Conservation (phyloP, 2,888 invertebrate genomes). For the Calameuta pallipes region DNA sequence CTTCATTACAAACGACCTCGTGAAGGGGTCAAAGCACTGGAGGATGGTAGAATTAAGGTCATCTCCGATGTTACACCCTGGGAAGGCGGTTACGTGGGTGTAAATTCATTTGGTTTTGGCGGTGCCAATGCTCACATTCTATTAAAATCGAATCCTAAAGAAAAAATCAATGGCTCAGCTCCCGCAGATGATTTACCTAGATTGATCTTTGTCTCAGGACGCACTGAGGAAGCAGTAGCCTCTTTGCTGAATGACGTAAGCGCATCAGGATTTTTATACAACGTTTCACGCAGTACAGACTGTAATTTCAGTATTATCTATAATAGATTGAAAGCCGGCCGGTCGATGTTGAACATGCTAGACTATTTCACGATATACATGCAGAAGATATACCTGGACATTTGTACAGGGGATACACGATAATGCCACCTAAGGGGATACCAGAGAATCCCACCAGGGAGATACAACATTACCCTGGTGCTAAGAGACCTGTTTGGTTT, state of each 20-base stretch:
- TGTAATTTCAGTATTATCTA: slow-evolving; percentile 3
- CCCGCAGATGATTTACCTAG: slow-evolving; percentile 78
- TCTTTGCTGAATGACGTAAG: slow-evolving; percentile 73
- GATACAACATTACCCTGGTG: slow-evolving; percentile 73
- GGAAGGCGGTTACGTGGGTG: slow-evolving; percentile 78
- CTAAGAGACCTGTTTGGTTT: slow-evolving; percentile 83
- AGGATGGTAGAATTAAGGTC: slow-evolving; percentile 75
- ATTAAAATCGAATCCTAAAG: slow-evolving; percentile 72
- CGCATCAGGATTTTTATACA: neutral
- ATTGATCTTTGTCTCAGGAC: slow-evolving; percentile 80
- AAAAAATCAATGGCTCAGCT: slow-evolving; percentile 73
- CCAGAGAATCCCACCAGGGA: slow-evolving; percentile 66
- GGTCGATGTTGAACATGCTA: slow-evolving; percentile 73
- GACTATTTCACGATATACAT: slow-evolving; percentile 73
- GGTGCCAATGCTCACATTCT: slow-evolving; percentile 86
- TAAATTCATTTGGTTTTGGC: slow-evolving; percentile 95
- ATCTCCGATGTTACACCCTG: slow-evolving; percentile 79
- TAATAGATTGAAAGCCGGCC: slow-evolving; percentile 67
- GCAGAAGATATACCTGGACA: slow-evolving; percentile 70
- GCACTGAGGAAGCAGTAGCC: slow-evolving; percentile 82
- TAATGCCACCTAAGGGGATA: slow-evolving; percentile 65
- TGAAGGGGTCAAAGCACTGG: slow-evolving; percentile 72
- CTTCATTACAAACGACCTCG: slow-evolving; percentile 79
- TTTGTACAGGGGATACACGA: slow-evolving; percentile 80
- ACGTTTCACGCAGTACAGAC: neutral